Base-by-base conservation (phyloP, 2,113 vertebrate species). In the Pterocles gutturalis region DNA sequence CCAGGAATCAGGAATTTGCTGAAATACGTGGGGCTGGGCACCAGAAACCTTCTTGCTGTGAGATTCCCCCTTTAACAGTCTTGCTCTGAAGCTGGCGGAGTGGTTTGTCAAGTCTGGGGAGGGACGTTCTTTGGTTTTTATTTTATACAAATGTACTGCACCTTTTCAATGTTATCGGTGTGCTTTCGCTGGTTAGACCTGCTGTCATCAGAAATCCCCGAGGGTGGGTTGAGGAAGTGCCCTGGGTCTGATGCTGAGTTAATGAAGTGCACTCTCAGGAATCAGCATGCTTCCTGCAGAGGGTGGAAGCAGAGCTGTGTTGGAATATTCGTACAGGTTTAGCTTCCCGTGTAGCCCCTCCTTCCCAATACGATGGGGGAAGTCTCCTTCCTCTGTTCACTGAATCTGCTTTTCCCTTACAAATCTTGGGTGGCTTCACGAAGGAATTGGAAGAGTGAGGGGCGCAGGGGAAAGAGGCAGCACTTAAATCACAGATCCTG, bases 151-250 rank as follows among this genome's bases (percentile, higher is more conserved):
- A 14, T 2, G 1, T 28, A 4, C 29, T 73, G 45, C 11, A 26
- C 22, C 18, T 81, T 70, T 66, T 70, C 26, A 8, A 36, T 4
- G 0, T 25, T 34, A 1, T 3, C 65, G 55, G 34, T 54, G 18
- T 60, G 91, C 67, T 86, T 9, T 20, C 55, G 79, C 82, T 57
- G 78, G 5, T 73, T 60, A 76, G 90, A 61, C 45, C 51, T 46
- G 64, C 82, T 48, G 26, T 51, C 49, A 31, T 46, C n/a, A 61
- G 75, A 61, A 28, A 9, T 21, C 25, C 60, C 45, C 1, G 28
- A 36, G 38, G 33, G 34, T 17, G 0, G 0, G 22, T 5, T 46
- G 60, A 38, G 83, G 72, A 94, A 83, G n/a, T 0, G 10, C 58
- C 51, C 83, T 61, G 84, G 49, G 7, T 89, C 88, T 73, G 73